Evolutionary conservation across 1,140 invertebrate genomes (phyloP), one percentile per base, ranked within the genome.

Genomic region (Ganaspis sp.): DNA sequence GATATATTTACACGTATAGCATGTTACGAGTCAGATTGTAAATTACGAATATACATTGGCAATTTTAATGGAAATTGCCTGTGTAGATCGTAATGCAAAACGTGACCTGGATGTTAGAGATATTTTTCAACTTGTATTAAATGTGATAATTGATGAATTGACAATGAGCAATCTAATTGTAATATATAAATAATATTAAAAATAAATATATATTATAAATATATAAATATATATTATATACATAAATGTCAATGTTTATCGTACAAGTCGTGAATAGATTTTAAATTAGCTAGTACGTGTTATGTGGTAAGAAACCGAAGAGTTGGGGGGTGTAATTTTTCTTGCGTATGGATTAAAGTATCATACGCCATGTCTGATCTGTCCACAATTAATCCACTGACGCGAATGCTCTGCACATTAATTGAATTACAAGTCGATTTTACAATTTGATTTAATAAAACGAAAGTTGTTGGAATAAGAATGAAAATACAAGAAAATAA

Each of bases 41-140:
- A 73, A 42, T 69, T 19, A 15, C 64, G 78, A 78, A 38, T 71
- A 49, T 53, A 74, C 23, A 42, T 17, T n/a, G n/a, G 73, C 53
- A 71, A 17, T 9, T 38, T 34, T 19, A 71, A 45, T 64, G 38
- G 45, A 58, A 15, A 23, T 75, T 76, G 70, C 74, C 69, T 70
- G 72, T 40, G 21, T 54, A 70, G 37, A 76, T 72, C 74, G 72
- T 72, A 42, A 38, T 42, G 19, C 34, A 38, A 45, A 76, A 81
- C 79, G 74, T 79, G 75, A 86, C 83, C 77, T 90, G 84, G 81
- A 89, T 88, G 89, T 90, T 91, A 90, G 88, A 91, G 80, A 90
- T 91, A 91, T 91, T 91, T 91, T 91, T 91, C 86, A 91, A 88
- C 87, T 87, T 90, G 83, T 90, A 90, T 87, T 91, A 90, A 91